Evolutionary conservation across 35 echinoderm and acorn worm species (phyloP).

Genomic region (Stichopus chloronotus): DNA sequence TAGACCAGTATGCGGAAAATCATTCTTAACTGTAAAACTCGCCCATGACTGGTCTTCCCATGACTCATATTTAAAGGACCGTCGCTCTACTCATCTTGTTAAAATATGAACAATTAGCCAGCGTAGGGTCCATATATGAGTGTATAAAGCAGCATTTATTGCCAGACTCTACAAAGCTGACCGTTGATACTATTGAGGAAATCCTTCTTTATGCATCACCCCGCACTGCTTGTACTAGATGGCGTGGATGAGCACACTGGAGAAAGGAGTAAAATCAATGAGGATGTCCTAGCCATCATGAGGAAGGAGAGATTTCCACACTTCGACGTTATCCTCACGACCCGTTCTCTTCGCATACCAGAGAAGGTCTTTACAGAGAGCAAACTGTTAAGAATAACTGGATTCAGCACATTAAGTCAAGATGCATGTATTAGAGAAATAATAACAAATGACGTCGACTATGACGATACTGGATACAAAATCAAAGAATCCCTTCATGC

Average conservation of each 20-base stretch:
- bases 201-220: background rate
- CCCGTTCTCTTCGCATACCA: background rate
- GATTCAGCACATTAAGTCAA: background rate
- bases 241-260: constrained; percentile 10
- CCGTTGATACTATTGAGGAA: background rate
- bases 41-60: background rate
- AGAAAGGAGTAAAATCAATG: background rate
- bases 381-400: background rate
- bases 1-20: background rate
- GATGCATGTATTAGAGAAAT: background rate
- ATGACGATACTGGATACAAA: background rate
- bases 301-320: background rate
- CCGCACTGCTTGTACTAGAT: constrained; percentile 14
- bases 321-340: constrained; percentile 11
- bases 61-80: background rate
- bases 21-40: background rate
- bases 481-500: background rate
- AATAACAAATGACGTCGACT: background rate
- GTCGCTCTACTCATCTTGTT: background rate
- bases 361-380: background rate
- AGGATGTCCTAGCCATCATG: background rate
- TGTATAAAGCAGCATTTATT: background rate
- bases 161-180: background rate
- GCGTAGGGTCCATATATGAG: background rate
- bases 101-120: background rate